Conservation (phyloP, 2,113 vertebrate species). For the Baryphthengus martii region DNA sequence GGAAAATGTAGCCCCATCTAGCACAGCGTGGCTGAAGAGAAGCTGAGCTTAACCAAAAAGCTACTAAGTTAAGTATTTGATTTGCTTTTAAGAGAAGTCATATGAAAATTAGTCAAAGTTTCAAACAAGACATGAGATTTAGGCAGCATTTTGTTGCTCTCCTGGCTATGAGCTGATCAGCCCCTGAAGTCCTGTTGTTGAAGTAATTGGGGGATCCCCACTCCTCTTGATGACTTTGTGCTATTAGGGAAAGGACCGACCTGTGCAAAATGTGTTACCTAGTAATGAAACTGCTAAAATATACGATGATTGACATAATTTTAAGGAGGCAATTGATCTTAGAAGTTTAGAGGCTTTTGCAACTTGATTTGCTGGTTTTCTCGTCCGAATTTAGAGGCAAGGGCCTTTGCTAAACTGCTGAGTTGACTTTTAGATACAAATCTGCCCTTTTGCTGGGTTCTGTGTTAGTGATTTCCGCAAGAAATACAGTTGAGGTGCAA, state of each 20-base stretch:
- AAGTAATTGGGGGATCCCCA: not conserved
- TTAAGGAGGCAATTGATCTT: not conserved
- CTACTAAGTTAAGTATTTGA: not conserved
- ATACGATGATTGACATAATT: not conserved
- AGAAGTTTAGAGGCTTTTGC: not conserved
- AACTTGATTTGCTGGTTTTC: not conserved
- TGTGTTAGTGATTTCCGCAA: not conserved
- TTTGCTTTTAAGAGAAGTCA: not conserved
- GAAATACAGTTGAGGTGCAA: not conserved
- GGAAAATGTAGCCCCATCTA: not conserved
- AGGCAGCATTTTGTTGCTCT: not conserved
- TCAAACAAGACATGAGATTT: not conserved
- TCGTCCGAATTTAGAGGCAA: not conserved
- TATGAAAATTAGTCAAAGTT: not conserved
- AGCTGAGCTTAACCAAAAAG: not conserved
- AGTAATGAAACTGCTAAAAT: not conserved
- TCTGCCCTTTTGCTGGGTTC: not conserved
- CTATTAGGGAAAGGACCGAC: not conserved
- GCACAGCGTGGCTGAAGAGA: not conserved
- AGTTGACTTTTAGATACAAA: not conserved
- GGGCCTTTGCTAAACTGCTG: not conserved
- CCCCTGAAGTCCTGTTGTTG: not conserved
- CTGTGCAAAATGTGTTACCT: too few species aligned
- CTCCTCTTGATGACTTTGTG: not conserved
- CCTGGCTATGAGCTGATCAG: not conserved